A percentile compares a stretch with the other conserved stretches of the same genome.
phyloP scores from a whole-genome alignment of 2,888 invertebrate genomes.

The Bedellia somnulentella region DNA sequence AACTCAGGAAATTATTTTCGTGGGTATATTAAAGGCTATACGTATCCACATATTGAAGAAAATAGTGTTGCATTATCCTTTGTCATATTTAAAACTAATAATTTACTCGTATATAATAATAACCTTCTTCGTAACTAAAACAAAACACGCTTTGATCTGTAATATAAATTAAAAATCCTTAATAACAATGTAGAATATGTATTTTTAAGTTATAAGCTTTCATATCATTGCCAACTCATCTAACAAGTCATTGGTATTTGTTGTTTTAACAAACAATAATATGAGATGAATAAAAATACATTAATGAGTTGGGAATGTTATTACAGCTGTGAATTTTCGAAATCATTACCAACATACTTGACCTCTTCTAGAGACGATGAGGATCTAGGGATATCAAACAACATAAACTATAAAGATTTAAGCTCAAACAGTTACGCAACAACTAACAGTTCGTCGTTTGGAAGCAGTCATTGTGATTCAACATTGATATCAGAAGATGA shows the following conservation, averaged over 20 bases:
- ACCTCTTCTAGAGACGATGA: slow-evolving; percentile 32
- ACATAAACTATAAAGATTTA: neutral
- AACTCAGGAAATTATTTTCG: no score
- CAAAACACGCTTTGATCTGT: no score
- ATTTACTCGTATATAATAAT: neutral
- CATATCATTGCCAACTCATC: slow-evolving; percentile 3
- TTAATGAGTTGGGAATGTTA: slow-evolving; percentile 30
- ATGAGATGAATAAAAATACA: neutral
- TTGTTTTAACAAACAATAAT: neutral
- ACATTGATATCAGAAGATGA: neutral
- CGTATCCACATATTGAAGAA: slow-evolving; percentile 11
- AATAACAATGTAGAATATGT: neutral
- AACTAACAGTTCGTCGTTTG: no score
- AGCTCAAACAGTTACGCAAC: neutral
- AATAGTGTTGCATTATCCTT: neutral
- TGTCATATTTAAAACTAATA: neutral
- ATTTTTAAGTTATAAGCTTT: neutral
- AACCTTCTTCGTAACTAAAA: neutral
- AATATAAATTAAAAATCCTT: no score
- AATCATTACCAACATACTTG: slow-evolving; percentile 36
- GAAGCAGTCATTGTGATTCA: no score
- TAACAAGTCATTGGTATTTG: neutral
- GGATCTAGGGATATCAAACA: neutral
- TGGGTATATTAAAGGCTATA: no score
- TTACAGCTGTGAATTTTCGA: slow-evolving; percentile 37